A percentile compares a stretch with the other conserved stretches of the same genome.
These are phyloP conservation scores for Gari tellinella DNA, from an alignment of 2,888 invertebrate species.

Conservation along the genomic window DNA sequence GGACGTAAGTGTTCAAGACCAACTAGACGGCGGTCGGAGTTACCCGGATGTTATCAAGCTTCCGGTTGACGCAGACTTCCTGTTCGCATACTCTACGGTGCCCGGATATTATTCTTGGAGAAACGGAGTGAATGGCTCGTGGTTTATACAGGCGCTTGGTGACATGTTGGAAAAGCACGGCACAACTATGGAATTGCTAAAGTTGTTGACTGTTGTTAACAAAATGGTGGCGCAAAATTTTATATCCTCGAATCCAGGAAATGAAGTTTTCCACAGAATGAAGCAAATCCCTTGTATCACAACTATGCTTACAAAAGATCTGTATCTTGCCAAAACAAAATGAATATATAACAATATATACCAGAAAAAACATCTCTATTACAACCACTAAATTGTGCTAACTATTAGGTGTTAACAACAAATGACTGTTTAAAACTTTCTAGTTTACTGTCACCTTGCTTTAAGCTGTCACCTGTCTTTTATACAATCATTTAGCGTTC, in stretches of 20 bases:
- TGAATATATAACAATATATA: too few species aligned
- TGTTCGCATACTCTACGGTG: constrained; percentile 82
- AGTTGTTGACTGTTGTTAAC: constrained; percentile 81
- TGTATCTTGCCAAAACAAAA: constrained; percentile 68
- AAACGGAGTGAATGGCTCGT: constrained; percentile 82
- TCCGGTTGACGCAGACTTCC: constrained; percentile 77
- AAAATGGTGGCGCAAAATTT: constrained; percentile 81
- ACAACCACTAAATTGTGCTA: too few species aligned
- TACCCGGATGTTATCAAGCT: constrained; percentile 24
- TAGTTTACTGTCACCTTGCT: too few species aligned
- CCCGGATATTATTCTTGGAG: constrained; percentile 83
- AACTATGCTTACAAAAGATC: constrained; percentile 81
- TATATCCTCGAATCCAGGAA: constrained; percentile 75
- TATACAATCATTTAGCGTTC: too few species aligned
- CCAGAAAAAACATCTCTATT: too few species aligned
- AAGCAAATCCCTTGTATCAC: constrained; percentile 81
- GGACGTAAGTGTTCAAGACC: constrained; percentile 24
- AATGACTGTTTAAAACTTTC: too few species aligned
- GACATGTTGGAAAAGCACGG: constrained; percentile 74
- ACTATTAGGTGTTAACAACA: too few species aligned
- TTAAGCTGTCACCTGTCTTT: too few species aligned
- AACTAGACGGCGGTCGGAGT: not conserved
- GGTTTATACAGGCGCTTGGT: constrained; percentile 82
- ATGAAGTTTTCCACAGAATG: constrained; percentile 68
- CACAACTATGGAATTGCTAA: constrained; percentile 68